These are phyloP conservation scores for Pogoniulus pusillus DNA, from an alignment of 2,797 vertebrate genomes.

Conservation along the genomic window DNA sequence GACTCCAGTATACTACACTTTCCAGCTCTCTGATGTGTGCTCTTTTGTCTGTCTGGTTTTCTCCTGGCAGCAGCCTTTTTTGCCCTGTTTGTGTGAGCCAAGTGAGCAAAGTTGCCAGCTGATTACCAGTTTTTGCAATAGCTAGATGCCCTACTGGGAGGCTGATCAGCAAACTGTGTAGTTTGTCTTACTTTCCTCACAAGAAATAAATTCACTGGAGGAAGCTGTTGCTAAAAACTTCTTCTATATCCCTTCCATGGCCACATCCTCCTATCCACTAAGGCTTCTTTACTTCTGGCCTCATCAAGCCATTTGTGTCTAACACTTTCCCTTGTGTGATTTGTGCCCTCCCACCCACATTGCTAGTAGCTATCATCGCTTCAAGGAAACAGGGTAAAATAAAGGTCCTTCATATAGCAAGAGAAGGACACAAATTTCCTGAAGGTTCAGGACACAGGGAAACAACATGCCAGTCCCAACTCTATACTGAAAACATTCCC, in stretches of 20 bases:
- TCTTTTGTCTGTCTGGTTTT: neutral
- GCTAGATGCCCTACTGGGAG: neutral
- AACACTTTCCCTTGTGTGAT: neutral
- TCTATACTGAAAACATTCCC: neutral
- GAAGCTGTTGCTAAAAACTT: neutral
- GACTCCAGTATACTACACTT: neutral
- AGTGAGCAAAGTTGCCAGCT: neutral
- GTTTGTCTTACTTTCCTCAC: neutral
- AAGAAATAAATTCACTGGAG: neutral
- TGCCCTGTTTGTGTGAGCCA: neutral
- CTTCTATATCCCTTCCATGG: neutral
- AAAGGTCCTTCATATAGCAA: neutral
- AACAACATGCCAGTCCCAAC: neutral
- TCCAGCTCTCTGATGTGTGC: neutral
- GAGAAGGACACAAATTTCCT: neutral
- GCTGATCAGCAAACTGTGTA: neutral
- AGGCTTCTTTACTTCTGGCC: neutral
- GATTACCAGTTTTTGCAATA: neutral
- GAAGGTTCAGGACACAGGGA: neutral
- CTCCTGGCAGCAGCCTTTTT: neutral
- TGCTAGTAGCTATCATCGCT: neutral
- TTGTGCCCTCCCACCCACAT: neutral
- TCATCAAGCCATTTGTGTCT: neutral
- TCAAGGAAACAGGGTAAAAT: neutral
- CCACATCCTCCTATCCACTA: neutral